Evolutionary conservation across 2,888 invertebrate genomes (phyloP), one percentile per base, ranked within the genome.

Genomic region (Tribolium freemani): DNA sequence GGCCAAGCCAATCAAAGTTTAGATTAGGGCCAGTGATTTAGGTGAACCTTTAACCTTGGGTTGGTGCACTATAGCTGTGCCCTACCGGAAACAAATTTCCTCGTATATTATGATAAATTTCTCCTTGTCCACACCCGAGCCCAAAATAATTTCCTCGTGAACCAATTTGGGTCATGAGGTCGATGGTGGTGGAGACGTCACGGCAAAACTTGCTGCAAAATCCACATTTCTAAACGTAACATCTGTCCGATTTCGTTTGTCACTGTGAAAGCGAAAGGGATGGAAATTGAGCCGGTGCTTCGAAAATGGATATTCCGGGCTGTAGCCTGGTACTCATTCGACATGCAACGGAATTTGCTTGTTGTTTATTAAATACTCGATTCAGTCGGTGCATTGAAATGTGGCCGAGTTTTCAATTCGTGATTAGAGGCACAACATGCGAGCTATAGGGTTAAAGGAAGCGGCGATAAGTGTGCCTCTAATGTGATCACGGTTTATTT

Each of bases 111-210:
- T 26, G 11, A 54, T 26, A 11, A 51, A 54, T 26, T 54, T 54
- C 9, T 30, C 13, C 45, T 57, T 20, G 58, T 58, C 45, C 58
- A 58, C 58, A 45, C 58, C 58, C 57, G 1, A 26, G 21, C 30
- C 44, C 9, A 21, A 53, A 10, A 44, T 30, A 67, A 67, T 67
- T 67, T 67, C 54, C 54, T 67, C 11, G 11, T 11, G 45, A 5
- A 44, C 1, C 30, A 38, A 75, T 75, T 60, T 75, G 70, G 76
- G 78, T 74, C 70, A 78, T 50, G 71, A 69, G 78, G 78, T 77
- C 73, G 60, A 72, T 73, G 78, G 1, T 16, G 16, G 16, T 72
- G 77, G 78, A 77, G 78, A 76, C 76, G 74, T 74, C 74, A 67
- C 74, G 75, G 68, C 69, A 64, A 58, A n/a, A 38, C n/a, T 38